Conservation (phyloP, 2,797 vertebrate genomes). For the Epinephelus malabaricus region DNA sequence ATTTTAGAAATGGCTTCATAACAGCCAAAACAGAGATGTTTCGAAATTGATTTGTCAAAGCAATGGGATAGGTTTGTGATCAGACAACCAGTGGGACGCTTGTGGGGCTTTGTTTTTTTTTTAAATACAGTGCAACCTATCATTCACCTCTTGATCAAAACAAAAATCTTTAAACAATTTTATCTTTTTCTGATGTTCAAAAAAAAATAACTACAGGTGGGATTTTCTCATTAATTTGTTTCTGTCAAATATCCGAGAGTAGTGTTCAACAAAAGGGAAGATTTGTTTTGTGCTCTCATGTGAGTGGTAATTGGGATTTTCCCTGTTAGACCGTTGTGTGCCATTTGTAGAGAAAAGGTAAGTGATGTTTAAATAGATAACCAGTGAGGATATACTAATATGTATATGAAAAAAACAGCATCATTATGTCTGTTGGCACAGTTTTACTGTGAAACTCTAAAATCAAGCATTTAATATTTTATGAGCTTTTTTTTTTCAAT, state of each 20-base stretch:
- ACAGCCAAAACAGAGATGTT: constrained; percentile 73
- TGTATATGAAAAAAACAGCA: neutral
- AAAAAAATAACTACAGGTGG: constrained; percentile 4
- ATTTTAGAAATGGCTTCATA: constrained; percentile 80
- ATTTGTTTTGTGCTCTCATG: constrained; percentile 27
- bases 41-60: constrained; percentile 81
- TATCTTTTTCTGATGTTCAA: constrained; percentile 32
- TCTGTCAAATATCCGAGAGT: constrained; percentile 11
- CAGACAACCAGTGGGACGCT: constrained; percentile 46
- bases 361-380: constrained; percentile 4
- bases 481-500: neutral
- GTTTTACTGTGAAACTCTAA: constrained; percentile 1
- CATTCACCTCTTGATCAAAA: constrained; percentile 52
- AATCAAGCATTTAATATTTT: neutral
- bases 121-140: constrained; percentile 32
- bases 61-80: constrained; percentile 51
- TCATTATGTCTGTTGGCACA: neutral
- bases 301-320: constrained; percentile 1
- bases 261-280: constrained; percentile 1
- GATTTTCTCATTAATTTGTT: constrained; percentile 38
- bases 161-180: constrained; percentile 25
- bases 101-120: constrained; percentile 32
- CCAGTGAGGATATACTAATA: neutral
- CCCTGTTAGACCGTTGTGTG: constrained; percentile 12
- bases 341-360: constrained; percentile 12